These are phyloP conservation scores for Lamprologus sp. DNA, from an alignment of 2,113 vertebrate species.

Conservation along the genomic window DNA sequence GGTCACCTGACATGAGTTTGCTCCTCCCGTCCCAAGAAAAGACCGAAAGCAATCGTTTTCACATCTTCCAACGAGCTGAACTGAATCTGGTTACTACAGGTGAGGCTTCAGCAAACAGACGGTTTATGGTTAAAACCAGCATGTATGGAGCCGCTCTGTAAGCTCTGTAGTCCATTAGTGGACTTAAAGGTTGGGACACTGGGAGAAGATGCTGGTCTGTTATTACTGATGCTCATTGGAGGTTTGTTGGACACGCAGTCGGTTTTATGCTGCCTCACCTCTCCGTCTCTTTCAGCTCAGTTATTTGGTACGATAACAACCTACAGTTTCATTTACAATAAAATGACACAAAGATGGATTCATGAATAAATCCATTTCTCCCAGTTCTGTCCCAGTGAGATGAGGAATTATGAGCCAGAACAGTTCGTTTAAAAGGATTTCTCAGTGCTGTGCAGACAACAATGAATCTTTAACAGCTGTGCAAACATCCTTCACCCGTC, in stretches of 20 bases:
- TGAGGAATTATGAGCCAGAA: rapidly evolving
- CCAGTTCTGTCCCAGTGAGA: not conserved
- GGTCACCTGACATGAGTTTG: rapidly evolving
- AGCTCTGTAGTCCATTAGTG: not conserved
- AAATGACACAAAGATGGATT: not conserved
- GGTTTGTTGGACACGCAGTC: not conserved
- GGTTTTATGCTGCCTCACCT: not conserved
- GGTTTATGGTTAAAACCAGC: not conserved
- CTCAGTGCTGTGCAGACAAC: not conserved
- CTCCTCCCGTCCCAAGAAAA: rapidly evolving
- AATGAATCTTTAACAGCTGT: rapidly evolving
- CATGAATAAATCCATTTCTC: not conserved
- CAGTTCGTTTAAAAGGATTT: not conserved
- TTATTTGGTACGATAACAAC: not conserved
- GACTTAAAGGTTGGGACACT: not conserved
- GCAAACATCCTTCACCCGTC: not conserved
- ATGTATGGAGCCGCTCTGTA: rapidly evolving
- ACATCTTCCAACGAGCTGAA: not conserved
- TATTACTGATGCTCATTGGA: not conserved
- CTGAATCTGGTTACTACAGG: not conserved
- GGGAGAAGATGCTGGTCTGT: not conserved
- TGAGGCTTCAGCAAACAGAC: not conserved
- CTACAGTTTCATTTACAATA: not conserved
- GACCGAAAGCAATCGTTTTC: not conserved
- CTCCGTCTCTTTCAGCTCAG: not conserved